Evolutionary conservation across 2,113 vertebrate species (phyloP).

Genomic region (Chunga burmeisteri): DNA sequence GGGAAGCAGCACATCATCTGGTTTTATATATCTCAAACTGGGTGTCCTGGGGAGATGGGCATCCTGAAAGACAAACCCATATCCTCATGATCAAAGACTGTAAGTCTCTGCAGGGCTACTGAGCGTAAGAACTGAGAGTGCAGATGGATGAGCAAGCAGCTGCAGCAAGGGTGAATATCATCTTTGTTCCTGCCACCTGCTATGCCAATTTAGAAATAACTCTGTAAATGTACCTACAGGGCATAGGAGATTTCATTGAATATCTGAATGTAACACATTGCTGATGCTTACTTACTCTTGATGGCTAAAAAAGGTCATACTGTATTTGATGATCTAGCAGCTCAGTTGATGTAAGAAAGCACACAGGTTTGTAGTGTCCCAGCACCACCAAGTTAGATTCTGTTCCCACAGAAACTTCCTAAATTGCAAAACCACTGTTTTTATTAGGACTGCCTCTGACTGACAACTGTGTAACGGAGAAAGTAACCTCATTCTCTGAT

Average conservation of each 20-base stretch:
- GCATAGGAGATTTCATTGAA: background rate
- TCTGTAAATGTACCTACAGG: background rate
- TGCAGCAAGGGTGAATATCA: background rate
- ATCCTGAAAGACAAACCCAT: background rate
- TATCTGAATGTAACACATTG: background rate
- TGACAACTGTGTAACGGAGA: background rate
- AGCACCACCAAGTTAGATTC: background rate
- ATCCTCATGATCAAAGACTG: background rate
- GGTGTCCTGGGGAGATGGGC: background rate
- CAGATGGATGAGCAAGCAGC: background rate
- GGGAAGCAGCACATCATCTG: background rate
- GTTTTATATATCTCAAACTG: background rate
- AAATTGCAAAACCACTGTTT: background rate
- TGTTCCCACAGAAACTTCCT: background rate
- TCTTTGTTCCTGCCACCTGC: background rate
- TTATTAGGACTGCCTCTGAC: background rate
- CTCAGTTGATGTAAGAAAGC: background rate
- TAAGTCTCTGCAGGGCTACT: background rate
- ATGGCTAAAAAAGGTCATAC: background rate
- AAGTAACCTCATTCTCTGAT: background rate
- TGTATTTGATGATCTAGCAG: background rate
- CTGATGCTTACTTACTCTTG: background rate
- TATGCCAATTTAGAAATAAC: background rate
- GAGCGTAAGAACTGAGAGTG: background rate
- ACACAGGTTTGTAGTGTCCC: background rate